Conservation (phyloP, 2,888 invertebrate species). For the Bembecia ichneumoniformis region DNA sequence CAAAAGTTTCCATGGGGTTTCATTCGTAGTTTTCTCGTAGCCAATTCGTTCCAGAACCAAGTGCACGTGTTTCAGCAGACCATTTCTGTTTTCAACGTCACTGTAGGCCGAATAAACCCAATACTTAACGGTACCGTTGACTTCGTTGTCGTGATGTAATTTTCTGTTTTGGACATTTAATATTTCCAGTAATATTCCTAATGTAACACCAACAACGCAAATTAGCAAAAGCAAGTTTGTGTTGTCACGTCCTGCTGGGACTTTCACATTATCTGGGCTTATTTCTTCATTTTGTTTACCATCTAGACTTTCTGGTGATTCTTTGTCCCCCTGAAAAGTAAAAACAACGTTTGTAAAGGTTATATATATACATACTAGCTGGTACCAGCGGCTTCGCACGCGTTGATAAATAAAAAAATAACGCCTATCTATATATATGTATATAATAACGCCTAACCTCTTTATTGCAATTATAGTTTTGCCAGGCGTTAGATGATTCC, state of each 20-base stretch:
- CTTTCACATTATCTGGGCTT: too few relatives aligned
- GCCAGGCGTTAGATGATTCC: too few relatives aligned
- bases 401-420: too few relatives aligned
- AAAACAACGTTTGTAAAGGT: too few relatives aligned
- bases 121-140: conserved; percentile 38
- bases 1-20: conserved; percentile 84
- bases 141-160: conserved; percentile 14
- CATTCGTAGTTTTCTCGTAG: conserved; percentile 71
- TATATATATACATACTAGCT: too few relatives aligned
- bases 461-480: too few relatives aligned
- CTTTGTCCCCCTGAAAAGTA: not conserved
- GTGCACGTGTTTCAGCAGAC: conserved; percentile 85
- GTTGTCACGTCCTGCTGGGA: too few relatives aligned
- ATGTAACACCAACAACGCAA: conserved; percentile 43
- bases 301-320: not conserved
- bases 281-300: too few relatives aligned
- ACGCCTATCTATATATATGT: too few relatives aligned
- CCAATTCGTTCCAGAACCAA: conserved; percentile 83
- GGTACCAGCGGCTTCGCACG: too few relatives aligned
- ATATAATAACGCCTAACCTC: too few relatives aligned
- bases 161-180: conserved; percentile 33
- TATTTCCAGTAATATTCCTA: conserved; percentile 44
- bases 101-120: conserved; percentile 73
- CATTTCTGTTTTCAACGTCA: conserved; percentile 72
- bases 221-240: conserved; percentile 37